A percentile compares a stretch with the other conserved stretches of the same genome.
These are phyloP conservation scores for Tichodroma muraria DNA, from an alignment of 2,113 vertebrate species.

Conservation along the genomic window DNA sequence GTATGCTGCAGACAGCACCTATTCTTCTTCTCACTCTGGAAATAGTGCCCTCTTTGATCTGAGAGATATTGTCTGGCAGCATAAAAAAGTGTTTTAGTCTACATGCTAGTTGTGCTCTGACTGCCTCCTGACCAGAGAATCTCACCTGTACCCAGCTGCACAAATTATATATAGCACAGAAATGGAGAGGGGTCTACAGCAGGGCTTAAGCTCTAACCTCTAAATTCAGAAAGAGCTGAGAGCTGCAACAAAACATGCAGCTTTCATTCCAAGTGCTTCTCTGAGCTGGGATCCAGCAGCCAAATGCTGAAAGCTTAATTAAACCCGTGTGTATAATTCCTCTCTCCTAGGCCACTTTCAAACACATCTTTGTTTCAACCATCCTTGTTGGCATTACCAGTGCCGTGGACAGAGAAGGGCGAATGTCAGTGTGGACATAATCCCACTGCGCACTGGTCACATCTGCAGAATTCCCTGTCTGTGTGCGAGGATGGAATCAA, in stretches of 20 bases:
- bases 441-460: background rate
- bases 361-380: background rate
- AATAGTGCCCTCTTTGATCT: slow-evolving; percentile 28
- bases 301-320: background rate
- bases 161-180: background rate
- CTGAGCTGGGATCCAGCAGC: background rate
- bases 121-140: slow-evolving; percentile 10
- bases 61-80: slow-evolving; percentile 8
- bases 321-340: background rate
- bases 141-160: background rate
- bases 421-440: background rate
- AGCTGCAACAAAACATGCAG: background rate
- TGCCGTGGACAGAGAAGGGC: background rate
- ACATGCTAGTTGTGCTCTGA: background rate
- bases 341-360: background rate
- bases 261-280: background rate
- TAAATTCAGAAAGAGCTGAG: background rate
- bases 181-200: background rate
- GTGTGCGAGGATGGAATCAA: background rate
- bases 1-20: background rate
- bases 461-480: background rate
- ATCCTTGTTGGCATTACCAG: background rate
- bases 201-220: background rate
- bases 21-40: background rate
- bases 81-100: background rate